A percentile compares a stretch with the other conserved stretches of the same genome.
phyloP scores from a whole-genome alignment of 2,888 invertebrate species.

The Litoditis marina region DNA sequence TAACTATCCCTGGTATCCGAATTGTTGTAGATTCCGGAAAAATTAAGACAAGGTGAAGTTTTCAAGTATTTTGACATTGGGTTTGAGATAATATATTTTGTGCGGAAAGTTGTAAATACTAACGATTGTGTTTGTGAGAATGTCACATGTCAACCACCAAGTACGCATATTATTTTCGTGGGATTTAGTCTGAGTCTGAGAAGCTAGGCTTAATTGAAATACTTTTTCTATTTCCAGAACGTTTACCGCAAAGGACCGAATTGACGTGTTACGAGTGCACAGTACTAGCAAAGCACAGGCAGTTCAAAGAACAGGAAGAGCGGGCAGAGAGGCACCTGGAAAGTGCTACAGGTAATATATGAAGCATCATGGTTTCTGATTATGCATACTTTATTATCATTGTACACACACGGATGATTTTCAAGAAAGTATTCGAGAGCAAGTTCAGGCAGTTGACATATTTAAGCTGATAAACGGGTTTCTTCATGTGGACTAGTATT shows the following conservation, averaged over 20 bases:
- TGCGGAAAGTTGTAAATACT: not conserved
- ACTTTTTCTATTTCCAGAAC: slow-evolving; percentile 46
- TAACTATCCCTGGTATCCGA: slow-evolving; percentile 89
- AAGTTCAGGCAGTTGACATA: too few relatives aligned
- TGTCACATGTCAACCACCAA: not conserved
- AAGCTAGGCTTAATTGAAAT: too few relatives aligned
- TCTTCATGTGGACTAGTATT: too few relatives aligned
- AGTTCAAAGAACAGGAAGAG: slow-evolving; percentile 84
- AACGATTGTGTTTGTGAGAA: not conserved
- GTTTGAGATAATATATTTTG: not conserved
- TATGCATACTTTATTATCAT: not conserved
- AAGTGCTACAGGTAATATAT: slow-evolving; percentile 49
- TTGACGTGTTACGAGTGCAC: slow-evolving; percentile 77
- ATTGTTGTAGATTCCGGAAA: slow-evolving; percentile 68
- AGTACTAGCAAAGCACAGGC: slow-evolving; percentile 85
- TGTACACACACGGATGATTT: too few relatives aligned
- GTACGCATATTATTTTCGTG: too few relatives aligned
- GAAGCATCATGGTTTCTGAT: not conserved
- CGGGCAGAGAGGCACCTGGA: slow-evolving; percentile 71
- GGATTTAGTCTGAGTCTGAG: too few relatives aligned
- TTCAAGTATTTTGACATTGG: not conserved
- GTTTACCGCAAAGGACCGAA: slow-evolving; percentile 46
- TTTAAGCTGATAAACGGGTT: too few relatives aligned
- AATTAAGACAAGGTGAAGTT: slow-evolving; percentile 55
- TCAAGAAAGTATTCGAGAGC: too few relatives aligned